Evolutionary conservation across 2,888 invertebrate genomes (phyloP).

Genomic region (Melanchra persicariae): DNA sequence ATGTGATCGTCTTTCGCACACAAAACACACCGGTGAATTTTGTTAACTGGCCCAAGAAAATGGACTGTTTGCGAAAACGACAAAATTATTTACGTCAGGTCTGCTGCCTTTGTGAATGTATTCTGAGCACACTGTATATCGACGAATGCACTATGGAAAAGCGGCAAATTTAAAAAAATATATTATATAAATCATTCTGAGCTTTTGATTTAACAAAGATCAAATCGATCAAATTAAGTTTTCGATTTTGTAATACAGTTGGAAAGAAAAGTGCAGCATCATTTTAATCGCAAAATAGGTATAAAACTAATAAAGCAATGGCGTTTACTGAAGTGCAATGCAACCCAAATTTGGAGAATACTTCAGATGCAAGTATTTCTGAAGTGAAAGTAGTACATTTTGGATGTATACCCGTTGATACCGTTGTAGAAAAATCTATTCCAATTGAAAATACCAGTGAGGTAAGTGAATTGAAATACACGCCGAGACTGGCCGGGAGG

Average conservation of each 20-base stretch:
- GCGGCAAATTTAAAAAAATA: conserved; percentile 10
- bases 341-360: conserved; percentile 66
- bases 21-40: not conserved
- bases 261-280: not conserved
- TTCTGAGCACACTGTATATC: conserved; percentile 3
- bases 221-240: not conserved
- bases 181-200: not conserved
- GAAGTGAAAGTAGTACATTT: conserved; percentile 81
- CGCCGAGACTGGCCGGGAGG: no score
- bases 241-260: not conserved
- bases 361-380: conserved; percentile 74
- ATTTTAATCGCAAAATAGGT: not conserved
- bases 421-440: conserved; percentile 75
- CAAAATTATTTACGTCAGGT: not conserved
- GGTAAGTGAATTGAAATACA: conserved; percentile 67
- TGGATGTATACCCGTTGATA: conserved; percentile 81
- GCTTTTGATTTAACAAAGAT: not conserved
- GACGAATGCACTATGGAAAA: conserved; percentile 1
- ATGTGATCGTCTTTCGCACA: no score
- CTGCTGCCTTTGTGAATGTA: not conserved
- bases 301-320: conserved; percentile 1
- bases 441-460: conserved; percentile 76
- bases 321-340: conserved; percentile 10
- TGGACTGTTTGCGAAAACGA: not conserved
- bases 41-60: not conserved